Base-by-base conservation (phyloP, 92 coral and sea anemone species). In the Phenganax subtilis region DNA sequence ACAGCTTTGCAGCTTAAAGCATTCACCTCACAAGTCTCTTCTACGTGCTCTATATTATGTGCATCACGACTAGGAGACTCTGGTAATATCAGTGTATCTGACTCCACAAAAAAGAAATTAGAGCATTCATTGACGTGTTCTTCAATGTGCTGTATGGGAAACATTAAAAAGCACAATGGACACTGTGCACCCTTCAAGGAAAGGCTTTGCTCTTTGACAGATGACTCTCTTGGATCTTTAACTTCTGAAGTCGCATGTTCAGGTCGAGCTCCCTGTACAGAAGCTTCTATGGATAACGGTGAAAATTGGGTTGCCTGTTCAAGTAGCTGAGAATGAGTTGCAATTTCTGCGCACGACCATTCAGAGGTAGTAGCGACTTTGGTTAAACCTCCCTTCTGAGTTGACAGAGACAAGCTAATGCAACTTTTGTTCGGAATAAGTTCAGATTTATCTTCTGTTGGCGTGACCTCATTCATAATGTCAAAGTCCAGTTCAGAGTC, bases 91-190 rank as follows among this genome's bases (percentile, higher is more conserved):
- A 25, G n/a, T 55, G 31, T 53, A 25, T 71, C 76, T 47, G 55
- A 71, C 51, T 71, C 76, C 20, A 85, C 51, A 12, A 82, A 80
- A 89, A 90, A 90, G 53, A 81, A 60, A 27, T 89, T 87, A 37
- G 5, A 37, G 73, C 89, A 90, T 55, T 64, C 85, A 71, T 78
- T 84, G 66, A 89, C 93, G 85, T 90, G 93, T 59, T 88, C 86
- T 86, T 90, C 85, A 37, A 87, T 85, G 15, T 37, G 75, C 28
- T 71, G 75, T 31, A 71, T 52, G 56, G 55, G 75, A 71, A 71
- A 44, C 75, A 37, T 37, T 54, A 37, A 37, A 71, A 71, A 71
- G 56, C 75, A 71, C 54, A 71, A 29, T 30, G 54, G 54, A 54
- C 75, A 71, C 69, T 62, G 69, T 62, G 27, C 69, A 6, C 27